These are phyloP conservation scores for Pipistrellus nathusii DNA, from an alignment of 2,797 vertebrate species.

Conservation along the genomic window DNA sequence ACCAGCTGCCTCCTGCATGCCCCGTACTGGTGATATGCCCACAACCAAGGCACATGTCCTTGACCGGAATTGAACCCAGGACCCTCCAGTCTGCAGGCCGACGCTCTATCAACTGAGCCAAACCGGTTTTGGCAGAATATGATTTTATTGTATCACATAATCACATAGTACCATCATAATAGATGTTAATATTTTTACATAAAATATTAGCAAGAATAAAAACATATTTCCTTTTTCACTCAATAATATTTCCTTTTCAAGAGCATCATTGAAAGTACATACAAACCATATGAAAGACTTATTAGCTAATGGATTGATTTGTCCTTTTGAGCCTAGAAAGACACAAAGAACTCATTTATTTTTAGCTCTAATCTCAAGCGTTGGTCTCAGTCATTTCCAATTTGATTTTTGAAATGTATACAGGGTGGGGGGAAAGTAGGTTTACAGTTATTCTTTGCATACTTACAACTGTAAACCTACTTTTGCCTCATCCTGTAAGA, in stretches of 20 bases:
- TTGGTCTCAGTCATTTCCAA: background rate
- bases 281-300: background rate
- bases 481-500: background rate
- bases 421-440: background rate
- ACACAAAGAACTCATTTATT: background rate
- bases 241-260: background rate
- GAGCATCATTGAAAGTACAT: background rate
- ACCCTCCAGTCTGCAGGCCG: too few relatives aligned
- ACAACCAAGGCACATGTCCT: too few relatives aligned
- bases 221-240: background rate
- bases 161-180: background rate
- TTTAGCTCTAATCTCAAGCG: background rate
- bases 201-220: conserved; percentile 28
- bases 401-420: background rate
- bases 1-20: too few relatives aligned
- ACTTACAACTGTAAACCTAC: background rate
- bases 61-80: too few relatives aligned
- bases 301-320: background rate
- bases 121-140: background rate
- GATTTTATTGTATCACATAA: background rate
- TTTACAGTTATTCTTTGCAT: background rate
- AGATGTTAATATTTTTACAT: background rate
- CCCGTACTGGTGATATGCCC: too few relatives aligned
- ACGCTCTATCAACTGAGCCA: too few relatives aligned
- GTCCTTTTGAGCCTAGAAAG: background rate